phyloP scores from a whole-genome alignment of 2,113 vertebrate genomes.

The Pachycephala philippinensis region DNA sequence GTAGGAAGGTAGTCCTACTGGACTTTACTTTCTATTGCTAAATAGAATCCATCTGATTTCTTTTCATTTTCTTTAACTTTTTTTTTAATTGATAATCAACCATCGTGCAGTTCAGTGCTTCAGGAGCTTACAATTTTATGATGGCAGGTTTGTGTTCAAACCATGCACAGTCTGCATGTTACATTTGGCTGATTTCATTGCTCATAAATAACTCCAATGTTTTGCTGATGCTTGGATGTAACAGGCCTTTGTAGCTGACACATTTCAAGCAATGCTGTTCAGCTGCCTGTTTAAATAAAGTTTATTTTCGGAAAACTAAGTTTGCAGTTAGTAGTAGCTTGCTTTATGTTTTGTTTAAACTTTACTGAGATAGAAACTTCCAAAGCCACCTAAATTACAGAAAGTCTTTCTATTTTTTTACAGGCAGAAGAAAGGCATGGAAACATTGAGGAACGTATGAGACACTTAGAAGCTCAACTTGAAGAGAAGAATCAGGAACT shows the following conservation, averaged over 20 bases:
- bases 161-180: constrained; percentile 85
- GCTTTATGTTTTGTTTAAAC: constrained; percentile 80
- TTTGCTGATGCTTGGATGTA: constrained; percentile 82
- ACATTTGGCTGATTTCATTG: constrained; percentile 87
- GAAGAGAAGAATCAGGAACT: constrained; percentile 99
- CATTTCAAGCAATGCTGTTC: constrained; percentile 87
- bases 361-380: constrained; percentile 41
- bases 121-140: constrained; percentile 79
- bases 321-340: constrained; percentile 85
- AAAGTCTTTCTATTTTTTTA: constrained; percentile 61
- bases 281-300: constrained; percentile 82
- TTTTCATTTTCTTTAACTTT: constrained; percentile 75
- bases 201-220: constrained; percentile 80
- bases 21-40: constrained; percentile 87
- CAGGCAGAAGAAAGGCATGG: constrained; percentile 98
- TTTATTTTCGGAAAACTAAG: constrained; percentile 76
- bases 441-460: constrained; percentile 97
- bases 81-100: constrained; percentile 82
- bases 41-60: constrained; percentile 83
- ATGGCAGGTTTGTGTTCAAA: constrained; percentile 85
- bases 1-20: constrained; percentile 97
- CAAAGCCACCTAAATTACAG: constrained; percentile 47
- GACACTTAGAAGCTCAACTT: constrained; percentile 94
- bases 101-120: constrained; percentile 84
- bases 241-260: constrained; percentile 84